phyloP scores from a whole-genome alignment of 2,888 invertebrate species.

The Meta bourneti region DNA sequence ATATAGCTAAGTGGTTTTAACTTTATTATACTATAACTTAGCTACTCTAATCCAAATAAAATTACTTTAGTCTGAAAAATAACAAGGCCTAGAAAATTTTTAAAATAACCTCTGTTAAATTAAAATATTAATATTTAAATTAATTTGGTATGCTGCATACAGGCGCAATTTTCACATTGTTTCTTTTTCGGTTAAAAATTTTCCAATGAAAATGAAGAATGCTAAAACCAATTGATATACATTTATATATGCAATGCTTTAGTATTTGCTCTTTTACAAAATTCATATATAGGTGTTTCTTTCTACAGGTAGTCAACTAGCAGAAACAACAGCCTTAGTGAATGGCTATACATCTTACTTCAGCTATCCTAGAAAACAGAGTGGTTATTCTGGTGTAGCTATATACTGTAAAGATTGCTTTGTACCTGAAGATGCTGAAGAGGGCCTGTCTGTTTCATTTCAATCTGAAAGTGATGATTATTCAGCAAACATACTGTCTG shows the following conservation, averaged over 20 bases:
- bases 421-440: constrained; percentile 81
- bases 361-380: constrained; percentile 81
- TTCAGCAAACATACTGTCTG: neutral
- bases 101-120: too few species aligned
- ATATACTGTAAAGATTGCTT: constrained; percentile 81
- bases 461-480: neutral
- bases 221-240: too few species aligned
- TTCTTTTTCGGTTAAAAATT: neutral
- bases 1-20: too few species aligned
- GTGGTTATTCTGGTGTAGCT: constrained; percentile 83
- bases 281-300: neutral
- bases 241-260: too few species aligned
- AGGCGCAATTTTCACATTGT: neutral
- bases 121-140: too few species aligned
- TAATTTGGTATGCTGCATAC: neutral
- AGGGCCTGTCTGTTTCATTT: constrained; percentile 80
- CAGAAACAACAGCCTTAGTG: constrained; percentile 82
- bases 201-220: neutral
- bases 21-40: too few species aligned
- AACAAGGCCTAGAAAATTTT: too few species aligned
- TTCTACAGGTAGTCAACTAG: constrained; percentile 82
- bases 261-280: too few species aligned
- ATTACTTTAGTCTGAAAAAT: too few species aligned
- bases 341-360: constrained; percentile 82
- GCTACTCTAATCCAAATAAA: too few species aligned